Base-by-base conservation (phyloP, 2,113 vertebrate genomes). In the Rhea americana region DNA sequence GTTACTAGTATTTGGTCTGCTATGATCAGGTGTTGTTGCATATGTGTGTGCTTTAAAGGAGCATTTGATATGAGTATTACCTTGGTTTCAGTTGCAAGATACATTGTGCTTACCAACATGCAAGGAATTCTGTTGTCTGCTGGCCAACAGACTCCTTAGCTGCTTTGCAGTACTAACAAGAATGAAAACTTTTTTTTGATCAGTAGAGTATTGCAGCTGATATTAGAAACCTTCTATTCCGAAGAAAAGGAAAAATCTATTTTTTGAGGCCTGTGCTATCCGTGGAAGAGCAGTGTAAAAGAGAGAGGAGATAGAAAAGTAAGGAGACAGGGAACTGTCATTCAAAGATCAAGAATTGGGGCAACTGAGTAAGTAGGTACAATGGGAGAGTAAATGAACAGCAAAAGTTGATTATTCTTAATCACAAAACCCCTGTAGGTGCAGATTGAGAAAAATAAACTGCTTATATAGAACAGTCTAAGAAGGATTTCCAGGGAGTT, bases 401-500 rank as follows among this genome's bases (percentile, higher is more conserved):
- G 4, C 37, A 32, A 16, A 55, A 13, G 15, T 32, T 61, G 13
- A 25, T 55, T 7, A 81, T 70, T 13, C 8, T 56, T 51, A 43
- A 39, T 76, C 9, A 32, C 3, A 6, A 51, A 0, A 61, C 47
- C 3, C 71, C 10, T 55, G 26, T 18, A 47, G 45, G 45, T 47
- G 45, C 45, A 47, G 45, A 47, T 47, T 47, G 16, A 17, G 3
- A 17, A 26, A 28, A 2, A 1, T 41, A 9, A 1, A 0, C 0
- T 19, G 9, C 1, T 11, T 47, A 11, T 3, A 1, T 5, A 61
- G 18, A 37, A 25, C 4, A 18, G 15, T 1, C 6, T 13, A 10
- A 63, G 63, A 25, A 32, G 58, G 8, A 1, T 62, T 83, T 83
- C 18, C 13, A 28, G 55, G 14, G 7, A 65, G 5, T 62, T 35